These are phyloP conservation scores for Sphinx pinastri DNA, from an alignment of 2,888 invertebrate species.

Conservation along the genomic window DNA sequence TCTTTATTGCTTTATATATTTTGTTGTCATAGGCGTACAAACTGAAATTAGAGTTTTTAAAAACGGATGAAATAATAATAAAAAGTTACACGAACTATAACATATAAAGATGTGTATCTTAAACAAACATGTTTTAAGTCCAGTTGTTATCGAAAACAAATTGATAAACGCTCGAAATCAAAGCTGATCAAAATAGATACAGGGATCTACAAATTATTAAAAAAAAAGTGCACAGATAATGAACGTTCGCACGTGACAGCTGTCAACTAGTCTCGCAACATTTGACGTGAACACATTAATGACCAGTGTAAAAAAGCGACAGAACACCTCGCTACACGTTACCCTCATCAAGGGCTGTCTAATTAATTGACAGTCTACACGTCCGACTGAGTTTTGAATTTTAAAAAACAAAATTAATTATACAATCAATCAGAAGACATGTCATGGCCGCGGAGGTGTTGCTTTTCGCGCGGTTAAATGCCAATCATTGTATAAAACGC, in stretches of 20 bases:
- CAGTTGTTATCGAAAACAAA: constrained; percentile 16
- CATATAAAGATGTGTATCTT: neutral
- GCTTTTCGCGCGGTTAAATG: constrained; percentile 79
- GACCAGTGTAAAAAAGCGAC: constrained; percentile 19
- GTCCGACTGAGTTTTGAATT: constrained; percentile 71
- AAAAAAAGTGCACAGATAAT: constrained; percentile 17
- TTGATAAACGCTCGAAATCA: constrained; percentile 18
- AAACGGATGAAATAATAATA: neutral
- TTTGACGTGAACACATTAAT: constrained; percentile 23
- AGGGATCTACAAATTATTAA: constrained; percentile 5
- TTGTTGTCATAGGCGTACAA: too few species aligned
- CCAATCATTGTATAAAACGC: constrained; percentile 77
- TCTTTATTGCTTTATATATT: too few species aligned
- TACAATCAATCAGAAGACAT: constrained; percentile 79
- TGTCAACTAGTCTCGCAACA: constrained; percentile 25
- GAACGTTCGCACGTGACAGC: constrained; percentile 24
- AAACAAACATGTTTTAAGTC: neutral
- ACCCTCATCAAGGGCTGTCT: constrained; percentile 78
- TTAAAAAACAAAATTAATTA: constrained; percentile 78
- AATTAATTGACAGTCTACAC: constrained; percentile 80
- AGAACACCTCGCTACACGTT: constrained; percentile 46
- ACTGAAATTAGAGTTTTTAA: too few species aligned
- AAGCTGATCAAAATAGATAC: constrained; percentile 24
- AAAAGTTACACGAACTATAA: neutral
- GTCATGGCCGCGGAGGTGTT: constrained; percentile 79